phyloP scores from a whole-genome alignment of 1,140 invertebrate genomes.

The Drosophila bifasciata region DNA sequence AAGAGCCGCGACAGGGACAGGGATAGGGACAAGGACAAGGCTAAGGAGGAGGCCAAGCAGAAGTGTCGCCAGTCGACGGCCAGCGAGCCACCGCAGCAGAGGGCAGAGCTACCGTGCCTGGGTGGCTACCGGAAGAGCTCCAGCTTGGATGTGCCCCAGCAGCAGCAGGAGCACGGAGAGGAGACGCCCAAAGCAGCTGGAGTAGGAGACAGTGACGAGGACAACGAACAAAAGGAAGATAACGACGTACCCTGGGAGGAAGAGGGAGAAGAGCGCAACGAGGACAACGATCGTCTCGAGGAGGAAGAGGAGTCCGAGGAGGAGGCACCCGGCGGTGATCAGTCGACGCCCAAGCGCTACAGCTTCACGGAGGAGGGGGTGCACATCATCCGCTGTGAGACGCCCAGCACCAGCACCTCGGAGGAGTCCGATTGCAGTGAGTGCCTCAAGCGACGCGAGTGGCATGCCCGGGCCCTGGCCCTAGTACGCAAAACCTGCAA shows the following conservation, averaged over 20 bases:
- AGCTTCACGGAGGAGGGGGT: constrained; percentile 88
- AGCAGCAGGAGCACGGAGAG: constrained; percentile 84
- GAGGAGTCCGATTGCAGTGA: constrained; percentile 83
- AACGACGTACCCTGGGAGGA: constrained; percentile 10
- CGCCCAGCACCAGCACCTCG: constrained; percentile 81
- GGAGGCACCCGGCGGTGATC: constrained; percentile 25
- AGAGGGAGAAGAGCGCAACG: background rate
- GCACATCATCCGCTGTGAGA: constrained; percentile 84
- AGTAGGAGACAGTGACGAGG: constrained; percentile 13
- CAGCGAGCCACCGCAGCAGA: constrained; percentile 77
- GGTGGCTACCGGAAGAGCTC: constrained; percentile 86
- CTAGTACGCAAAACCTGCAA: constrained; percentile 81
- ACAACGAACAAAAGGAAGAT: background rate
- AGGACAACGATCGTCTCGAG: constrained; percentile 3
- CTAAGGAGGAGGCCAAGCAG: constrained; percentile 61
- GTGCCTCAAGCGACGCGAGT: constrained; percentile 82
- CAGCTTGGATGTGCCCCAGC: constrained; percentile 88
- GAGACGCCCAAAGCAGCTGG: constrained; percentile 9
- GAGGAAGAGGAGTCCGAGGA: constrained; percentile 22
- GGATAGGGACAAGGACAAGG: constrained; percentile 21
- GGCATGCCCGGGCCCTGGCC: constrained; percentile 81
- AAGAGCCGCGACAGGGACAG: constrained; percentile 84
- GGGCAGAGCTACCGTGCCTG: constrained; percentile 13
- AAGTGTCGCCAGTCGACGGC: constrained; percentile 77
- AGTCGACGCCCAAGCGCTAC: constrained; percentile 86